These are phyloP conservation scores for Thysanoteuthis rhombus DNA, from an alignment of 2,888 invertebrate genomes.

Conservation along the genomic window DNA sequence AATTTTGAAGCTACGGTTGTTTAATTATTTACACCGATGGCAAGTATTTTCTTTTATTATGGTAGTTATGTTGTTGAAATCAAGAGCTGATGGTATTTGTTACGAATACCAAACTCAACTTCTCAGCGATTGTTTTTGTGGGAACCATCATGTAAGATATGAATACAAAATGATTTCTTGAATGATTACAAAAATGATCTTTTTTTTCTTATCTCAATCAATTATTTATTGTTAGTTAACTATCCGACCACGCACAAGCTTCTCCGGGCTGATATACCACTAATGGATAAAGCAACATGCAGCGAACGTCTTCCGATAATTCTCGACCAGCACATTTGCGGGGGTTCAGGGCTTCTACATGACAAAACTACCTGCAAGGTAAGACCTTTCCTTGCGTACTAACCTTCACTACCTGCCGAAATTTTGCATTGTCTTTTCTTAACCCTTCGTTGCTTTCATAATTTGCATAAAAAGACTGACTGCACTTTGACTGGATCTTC, in stretches of 20 bases:
- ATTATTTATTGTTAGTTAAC: background rate
- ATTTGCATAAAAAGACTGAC: too few species aligned
- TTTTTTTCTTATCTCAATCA: background rate
- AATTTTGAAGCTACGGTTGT: too few species aligned
- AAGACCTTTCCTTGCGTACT: background rate
- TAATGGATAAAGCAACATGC: background rate
- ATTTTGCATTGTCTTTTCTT: too few species aligned
- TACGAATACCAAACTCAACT: too few species aligned
- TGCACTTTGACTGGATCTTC: too few species aligned
- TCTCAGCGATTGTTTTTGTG: too few species aligned
- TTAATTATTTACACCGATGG: too few species aligned
- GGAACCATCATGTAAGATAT: background rate
- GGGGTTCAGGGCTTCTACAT: background rate
- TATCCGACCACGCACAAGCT: background rate
- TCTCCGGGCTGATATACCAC: background rate
- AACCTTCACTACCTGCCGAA: too few species aligned
- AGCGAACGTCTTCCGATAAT: background rate
- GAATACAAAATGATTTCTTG: background rate
- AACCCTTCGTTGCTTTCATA: too few species aligned
- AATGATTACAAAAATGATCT: background rate
- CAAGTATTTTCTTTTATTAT: too few species aligned
- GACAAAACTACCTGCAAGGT: background rate
- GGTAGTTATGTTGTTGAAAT: too few species aligned
- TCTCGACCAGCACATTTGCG: background rate
- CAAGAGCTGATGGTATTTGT: too few species aligned